These are phyloP conservation scores for Siniperca undulata DNA, from an alignment of 2,797 vertebrate species.

Conservation along the genomic window DNA sequence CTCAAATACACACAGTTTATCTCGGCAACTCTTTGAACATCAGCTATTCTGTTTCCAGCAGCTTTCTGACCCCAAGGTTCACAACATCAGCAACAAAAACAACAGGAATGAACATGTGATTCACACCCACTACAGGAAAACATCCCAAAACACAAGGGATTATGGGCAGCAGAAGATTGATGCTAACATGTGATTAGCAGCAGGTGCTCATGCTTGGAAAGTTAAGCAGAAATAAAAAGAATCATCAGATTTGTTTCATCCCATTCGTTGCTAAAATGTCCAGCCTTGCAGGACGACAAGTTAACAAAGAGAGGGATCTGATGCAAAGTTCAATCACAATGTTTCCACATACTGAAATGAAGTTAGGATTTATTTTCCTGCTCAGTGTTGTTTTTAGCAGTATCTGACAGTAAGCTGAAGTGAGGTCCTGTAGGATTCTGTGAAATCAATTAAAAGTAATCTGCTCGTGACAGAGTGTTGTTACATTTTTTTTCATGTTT, in stretches of 20 bases:
- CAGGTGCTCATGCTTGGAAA: neutral
- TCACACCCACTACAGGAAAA: neutral
- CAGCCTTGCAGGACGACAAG: neutral
- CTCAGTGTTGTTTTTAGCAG: slow-evolving; percentile 7
- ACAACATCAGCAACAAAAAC: neutral
- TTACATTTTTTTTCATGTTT: no score
- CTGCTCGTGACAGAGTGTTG: neutral
- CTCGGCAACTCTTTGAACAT: neutral
- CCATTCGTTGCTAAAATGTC: neutral
- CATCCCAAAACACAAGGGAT: neutral
- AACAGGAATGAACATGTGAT: neutral
- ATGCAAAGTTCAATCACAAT: slow-evolving; percentile 9
- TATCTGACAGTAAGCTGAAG: slow-evolving; percentile 28
- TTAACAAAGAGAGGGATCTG: slow-evolving; percentile 9
- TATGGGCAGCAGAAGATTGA: neutral
- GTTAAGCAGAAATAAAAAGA: slow-evolving; percentile 1
- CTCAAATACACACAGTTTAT: no score
- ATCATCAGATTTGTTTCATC: slow-evolving; percentile 7
- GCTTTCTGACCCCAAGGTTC: neutral
- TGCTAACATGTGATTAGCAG: neutral
- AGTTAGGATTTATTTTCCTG: slow-evolving; percentile 30
- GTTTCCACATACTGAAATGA: slow-evolving; percentile 25
- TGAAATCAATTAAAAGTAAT: slow-evolving; percentile 8
- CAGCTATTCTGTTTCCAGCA: neutral
- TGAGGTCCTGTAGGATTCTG: slow-evolving; percentile 1